Evolutionary conservation across 92 coral and sea anemone species (phyloP).

Genomic region (Epizoanthus illoricatus): DNA sequence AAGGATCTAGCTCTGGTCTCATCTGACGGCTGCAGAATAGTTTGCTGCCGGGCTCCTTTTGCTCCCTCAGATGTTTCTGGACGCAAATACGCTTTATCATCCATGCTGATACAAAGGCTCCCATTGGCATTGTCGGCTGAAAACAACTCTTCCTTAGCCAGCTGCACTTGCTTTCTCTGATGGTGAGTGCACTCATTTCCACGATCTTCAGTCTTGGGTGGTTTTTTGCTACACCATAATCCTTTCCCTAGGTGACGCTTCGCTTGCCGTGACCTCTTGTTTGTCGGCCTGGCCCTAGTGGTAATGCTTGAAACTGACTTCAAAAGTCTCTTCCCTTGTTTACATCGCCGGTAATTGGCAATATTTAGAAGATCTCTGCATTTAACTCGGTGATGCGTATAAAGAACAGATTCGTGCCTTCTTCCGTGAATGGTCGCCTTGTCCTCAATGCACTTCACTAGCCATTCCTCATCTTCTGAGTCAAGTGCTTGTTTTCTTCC

Average conservation of each 20-base stretch:
- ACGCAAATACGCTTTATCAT: conserved; percentile 48
- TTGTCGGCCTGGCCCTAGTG: conserved; percentile 45
- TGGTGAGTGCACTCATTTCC: conserved; percentile 51
- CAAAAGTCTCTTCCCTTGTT: conserved; percentile 45
- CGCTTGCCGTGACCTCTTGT: conserved; percentile 44
- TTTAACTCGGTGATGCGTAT: conserved; percentile 51
- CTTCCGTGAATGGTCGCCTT: conserved; percentile 61
- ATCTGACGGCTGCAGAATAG: conserved; percentile 42
- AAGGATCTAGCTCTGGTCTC: conserved; percentile 38
- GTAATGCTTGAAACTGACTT: conserved; percentile 44
- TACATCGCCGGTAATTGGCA: conserved; percentile 43
- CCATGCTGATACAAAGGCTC: conserved; percentile 46
- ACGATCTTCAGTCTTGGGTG: conserved; percentile 43
- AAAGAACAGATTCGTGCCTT: conserved; percentile 56
- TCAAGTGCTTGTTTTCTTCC: conserved; percentile 51
- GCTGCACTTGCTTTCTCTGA: conserved; percentile 37
- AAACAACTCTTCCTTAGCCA: conserved; percentile 47
- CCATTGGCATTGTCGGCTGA: conserved; percentile 12
- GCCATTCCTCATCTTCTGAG: conserved; percentile 57
- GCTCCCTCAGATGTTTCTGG: conserved; percentile 57
- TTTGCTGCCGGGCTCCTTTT: conserved; percentile 38
- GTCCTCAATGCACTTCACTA: conserved; percentile 59
- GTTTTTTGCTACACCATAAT: conserved; percentile 45
- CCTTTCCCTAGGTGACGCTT: conserved; percentile 48
- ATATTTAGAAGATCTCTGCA: conserved; percentile 42